phyloP scores from a whole-genome alignment of 2,888 invertebrate species.

The Clistopyga incitator region DNA sequence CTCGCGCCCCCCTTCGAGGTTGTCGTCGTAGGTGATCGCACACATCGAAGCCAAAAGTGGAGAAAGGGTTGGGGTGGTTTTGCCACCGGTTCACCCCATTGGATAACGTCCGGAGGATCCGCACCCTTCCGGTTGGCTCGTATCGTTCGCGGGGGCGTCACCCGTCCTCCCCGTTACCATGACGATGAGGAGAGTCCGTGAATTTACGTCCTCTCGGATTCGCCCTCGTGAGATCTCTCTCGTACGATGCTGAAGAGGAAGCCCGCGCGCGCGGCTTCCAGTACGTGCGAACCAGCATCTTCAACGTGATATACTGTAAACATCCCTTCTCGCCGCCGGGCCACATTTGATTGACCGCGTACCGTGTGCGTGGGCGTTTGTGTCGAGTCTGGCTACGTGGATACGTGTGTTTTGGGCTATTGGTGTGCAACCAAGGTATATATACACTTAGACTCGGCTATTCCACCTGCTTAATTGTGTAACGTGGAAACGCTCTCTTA shows the following conservation, averaged over 20 bases:
- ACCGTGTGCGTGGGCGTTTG: not conserved
- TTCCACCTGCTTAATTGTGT: not conserved
- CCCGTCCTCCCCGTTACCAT: conserved; percentile 75
- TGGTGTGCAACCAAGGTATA: not conserved
- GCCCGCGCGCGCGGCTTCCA: not conserved
- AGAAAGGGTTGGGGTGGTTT: conserved; percentile 69
- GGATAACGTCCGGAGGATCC: conserved; percentile 76
- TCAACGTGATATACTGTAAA: conserved; percentile 47
- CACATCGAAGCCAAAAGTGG: not conserved
- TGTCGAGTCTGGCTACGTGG: not conserved
- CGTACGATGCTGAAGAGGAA: not conserved
- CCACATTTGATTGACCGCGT: conserved; percentile 33
- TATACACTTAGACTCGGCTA: not conserved
- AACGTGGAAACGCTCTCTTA: not conserved
- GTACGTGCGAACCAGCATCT: conserved; percentile 51
- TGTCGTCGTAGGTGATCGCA: conserved; percentile 37
- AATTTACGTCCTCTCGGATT: conserved; percentile 58
- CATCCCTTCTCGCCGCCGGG: conserved; percentile 38
- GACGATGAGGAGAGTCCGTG: conserved; percentile 70
- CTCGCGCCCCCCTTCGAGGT: conserved; percentile 46
- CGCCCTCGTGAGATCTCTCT: conserved; percentile 42
- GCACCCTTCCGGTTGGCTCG: conserved; percentile 77
- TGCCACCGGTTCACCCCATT: conserved; percentile 73
- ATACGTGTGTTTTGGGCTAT: not conserved
- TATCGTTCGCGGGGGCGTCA: conserved; percentile 74